These are phyloP conservation scores for Lycaena phlaeas DNA, from an alignment of 2,888 invertebrate species.

Conservation along the genomic window DNA sequence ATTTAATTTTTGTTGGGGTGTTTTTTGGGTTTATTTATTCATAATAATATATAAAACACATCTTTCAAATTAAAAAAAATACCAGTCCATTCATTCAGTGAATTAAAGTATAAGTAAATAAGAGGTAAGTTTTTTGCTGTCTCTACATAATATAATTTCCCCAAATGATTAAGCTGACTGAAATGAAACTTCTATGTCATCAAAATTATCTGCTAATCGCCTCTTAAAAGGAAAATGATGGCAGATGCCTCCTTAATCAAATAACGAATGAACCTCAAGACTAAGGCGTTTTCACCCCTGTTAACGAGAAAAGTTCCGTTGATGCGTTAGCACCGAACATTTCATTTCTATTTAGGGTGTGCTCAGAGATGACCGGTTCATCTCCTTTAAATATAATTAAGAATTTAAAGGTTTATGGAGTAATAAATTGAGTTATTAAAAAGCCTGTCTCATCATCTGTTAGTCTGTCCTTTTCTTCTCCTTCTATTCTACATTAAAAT, in stretches of 20 bases:
- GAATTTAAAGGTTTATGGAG: too few relatives aligned
- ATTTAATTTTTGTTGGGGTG: too few relatives aligned
- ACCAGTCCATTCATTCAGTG: too few relatives aligned
- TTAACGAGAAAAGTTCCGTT: conserved; percentile 63
- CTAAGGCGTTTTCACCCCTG: conserved; percentile 49
- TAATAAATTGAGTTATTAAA: too few relatives aligned
- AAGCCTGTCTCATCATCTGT: too few relatives aligned
- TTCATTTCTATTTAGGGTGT: conserved; percentile 31
- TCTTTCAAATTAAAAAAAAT: too few relatives aligned
- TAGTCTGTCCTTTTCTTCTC: too few relatives aligned
- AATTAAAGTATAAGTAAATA: too few relatives aligned
- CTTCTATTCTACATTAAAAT: too few relatives aligned
- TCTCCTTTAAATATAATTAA: not conserved
- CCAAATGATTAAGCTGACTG: not conserved
- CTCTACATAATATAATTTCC: not conserved
- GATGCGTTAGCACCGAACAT: conserved; percentile 43
- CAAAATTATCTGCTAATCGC: conserved; percentile 15
- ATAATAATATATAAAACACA: too few relatives aligned
- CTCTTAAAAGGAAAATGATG: conserved; percentile 35
- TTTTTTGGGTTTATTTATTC: too few relatives aligned
- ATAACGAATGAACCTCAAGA: conserved; percentile 57
- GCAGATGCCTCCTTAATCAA: conserved; percentile 56
- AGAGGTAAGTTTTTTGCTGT: not conserved
- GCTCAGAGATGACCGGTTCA: conserved; percentile 14
- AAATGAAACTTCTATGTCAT: conserved; percentile 4